phyloP scores from a whole-genome alignment of 2,888 invertebrate species.

The Antitype chi region DNA sequence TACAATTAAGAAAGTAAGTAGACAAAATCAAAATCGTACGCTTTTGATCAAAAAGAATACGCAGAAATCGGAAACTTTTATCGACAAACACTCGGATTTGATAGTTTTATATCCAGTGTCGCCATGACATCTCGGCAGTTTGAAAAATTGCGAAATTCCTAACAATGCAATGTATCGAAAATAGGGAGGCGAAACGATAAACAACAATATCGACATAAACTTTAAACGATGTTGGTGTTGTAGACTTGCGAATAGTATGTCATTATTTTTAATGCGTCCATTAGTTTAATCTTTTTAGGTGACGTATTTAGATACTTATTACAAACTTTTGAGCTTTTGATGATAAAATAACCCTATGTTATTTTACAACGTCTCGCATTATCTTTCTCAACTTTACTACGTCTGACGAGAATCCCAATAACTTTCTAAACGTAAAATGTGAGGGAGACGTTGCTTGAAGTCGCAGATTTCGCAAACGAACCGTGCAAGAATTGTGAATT shows the following conservation, averaged over 20 bases:
- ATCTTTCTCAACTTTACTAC: constrained; percentile 51
- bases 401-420: constrained; percentile 59
- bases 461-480: constrained; percentile 73
- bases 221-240: background rate
- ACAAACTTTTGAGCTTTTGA: constrained; percentile 12
- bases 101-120: constrained; percentile 58
- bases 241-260: too few relatives aligned
- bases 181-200: constrained; percentile 47
- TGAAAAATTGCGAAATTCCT: constrained; percentile 70
- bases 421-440: constrained; percentile 68
- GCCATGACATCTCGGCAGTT: constrained; percentile 64
- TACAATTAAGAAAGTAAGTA: background rate
- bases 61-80: constrained; percentile 41
- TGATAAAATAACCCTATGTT: constrained; percentile 21
- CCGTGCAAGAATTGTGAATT: constrained; percentile 74
- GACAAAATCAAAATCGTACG: constrained; percentile 1
- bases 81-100: constrained; percentile 37
- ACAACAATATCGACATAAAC: constrained; percentile 44
- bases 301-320: background rate
- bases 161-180: constrained; percentile 62
- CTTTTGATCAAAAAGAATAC: constrained; percentile 24
- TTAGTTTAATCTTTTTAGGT: background rate
- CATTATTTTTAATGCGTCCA: background rate
- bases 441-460: constrained; percentile 58
- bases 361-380: constrained; percentile 50